Conservation (phyloP, 2,888 invertebrate genomes). For the Geotrupes spiniger region DNA sequence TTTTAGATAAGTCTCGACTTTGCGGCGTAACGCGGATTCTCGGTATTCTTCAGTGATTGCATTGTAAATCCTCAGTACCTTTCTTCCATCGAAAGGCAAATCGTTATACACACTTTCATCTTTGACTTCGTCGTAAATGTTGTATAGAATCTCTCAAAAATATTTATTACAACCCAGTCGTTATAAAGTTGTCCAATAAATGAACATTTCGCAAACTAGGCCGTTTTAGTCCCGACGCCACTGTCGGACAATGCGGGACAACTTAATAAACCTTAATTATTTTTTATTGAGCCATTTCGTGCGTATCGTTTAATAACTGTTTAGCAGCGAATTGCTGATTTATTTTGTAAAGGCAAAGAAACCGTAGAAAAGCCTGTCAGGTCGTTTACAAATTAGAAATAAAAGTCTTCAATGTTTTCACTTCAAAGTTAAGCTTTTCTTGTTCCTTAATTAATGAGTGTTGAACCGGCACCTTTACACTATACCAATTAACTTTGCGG, state of each 20-base stretch:
- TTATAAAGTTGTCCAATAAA: too few relatives aligned
- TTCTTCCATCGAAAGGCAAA: conserved; percentile 21
- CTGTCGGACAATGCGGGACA: neutral
- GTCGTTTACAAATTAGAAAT: too few relatives aligned
- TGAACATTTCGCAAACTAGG: too few relatives aligned
- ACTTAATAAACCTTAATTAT: too few relatives aligned
- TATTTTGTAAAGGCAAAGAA: too few relatives aligned
- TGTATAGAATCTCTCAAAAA: too few relatives aligned
- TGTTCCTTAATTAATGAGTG: conserved; percentile 36
- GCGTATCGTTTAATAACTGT: too few relatives aligned
- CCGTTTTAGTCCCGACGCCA: conserved; percentile 13
- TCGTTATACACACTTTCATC: neutral
- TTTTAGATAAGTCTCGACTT: conserved; percentile 6
- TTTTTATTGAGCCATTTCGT: too few relatives aligned
- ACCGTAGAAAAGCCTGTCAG: too few relatives aligned
- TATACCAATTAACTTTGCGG: conserved; percentile 34
- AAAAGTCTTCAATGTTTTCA: too few relatives aligned
- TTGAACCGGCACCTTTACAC: conserved; percentile 34
- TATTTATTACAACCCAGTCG: too few relatives aligned
- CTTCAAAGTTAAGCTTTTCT: conserved; percentile 23
- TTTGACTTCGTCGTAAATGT: conserved; percentile 11
- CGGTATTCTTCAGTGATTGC: conserved; percentile 20
- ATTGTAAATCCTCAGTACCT: conserved; percentile 17
- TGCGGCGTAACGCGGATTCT: conserved; percentile 17
- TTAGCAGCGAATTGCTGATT: too few relatives aligned